These are phyloP conservation scores for Prorops nasuta DNA, from an alignment of 1,140 invertebrate species.

Conservation along the genomic window DNA sequence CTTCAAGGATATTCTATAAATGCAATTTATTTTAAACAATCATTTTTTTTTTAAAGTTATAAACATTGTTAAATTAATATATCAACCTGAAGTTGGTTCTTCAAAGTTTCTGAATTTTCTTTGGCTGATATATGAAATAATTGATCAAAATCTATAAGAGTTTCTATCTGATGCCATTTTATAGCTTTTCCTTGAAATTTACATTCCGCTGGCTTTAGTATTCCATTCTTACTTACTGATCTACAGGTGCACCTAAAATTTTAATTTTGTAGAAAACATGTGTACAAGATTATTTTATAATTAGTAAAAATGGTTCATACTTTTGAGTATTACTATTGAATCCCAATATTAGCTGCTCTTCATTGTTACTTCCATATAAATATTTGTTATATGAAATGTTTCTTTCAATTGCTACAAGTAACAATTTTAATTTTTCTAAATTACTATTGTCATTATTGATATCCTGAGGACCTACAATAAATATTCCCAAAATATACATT, in stretches of 20 bases:
- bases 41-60: background rate
- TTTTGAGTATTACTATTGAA: slow-evolving; percentile 55
- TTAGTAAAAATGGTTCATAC: no score
- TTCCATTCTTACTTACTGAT: slow-evolving; percentile 35
- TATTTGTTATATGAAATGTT: slow-evolving; percentile 58
- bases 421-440: slow-evolving; percentile 57
- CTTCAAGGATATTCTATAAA: slow-evolving; percentile 40
- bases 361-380: slow-evolving; percentile 58
- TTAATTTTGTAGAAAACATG: background rate
- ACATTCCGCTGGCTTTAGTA: slow-evolving; percentile 62
- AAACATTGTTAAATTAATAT: slow-evolving; percentile 7
- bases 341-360: slow-evolving; percentile 57
- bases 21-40: slow-evolving; percentile 11
- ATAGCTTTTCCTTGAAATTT: slow-evolving; percentile 64
- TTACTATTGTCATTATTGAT: slow-evolving; percentile 57
- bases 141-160: slow-evolving; percentile 68
- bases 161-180: slow-evolving; percentile 71
- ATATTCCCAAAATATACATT: slow-evolving; percentile 70
- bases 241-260: slow-evolving; percentile 46
- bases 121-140: slow-evolving; percentile 62
- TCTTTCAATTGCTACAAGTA: slow-evolving; percentile 60
- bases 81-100: slow-evolving; percentile 66
- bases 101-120: slow-evolving; percentile 60
- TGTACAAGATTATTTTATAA: no score
- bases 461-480: slow-evolving; percentile 64